Evolutionary conservation across 2,888 invertebrate species (phyloP).

Genomic region (Pogonocherus hispidulus): DNA sequence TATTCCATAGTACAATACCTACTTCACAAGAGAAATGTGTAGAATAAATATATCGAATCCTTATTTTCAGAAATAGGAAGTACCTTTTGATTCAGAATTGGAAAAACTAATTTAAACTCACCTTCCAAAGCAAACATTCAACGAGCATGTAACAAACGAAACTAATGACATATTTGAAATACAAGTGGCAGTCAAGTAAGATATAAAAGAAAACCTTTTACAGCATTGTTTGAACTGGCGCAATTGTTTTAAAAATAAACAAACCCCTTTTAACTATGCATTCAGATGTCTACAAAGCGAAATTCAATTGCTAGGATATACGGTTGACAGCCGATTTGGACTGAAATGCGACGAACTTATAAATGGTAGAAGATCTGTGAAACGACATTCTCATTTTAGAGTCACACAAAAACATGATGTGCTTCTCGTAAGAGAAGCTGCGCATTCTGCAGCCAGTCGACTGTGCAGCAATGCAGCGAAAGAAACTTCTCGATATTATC

Average conservation of each 20-base stretch:
- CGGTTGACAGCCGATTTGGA: constrained; percentile 37
- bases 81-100: too few species aligned
- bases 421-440: constrained; percentile 31
- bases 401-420: constrained; percentile 46
- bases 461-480: constrained; percentile 27
- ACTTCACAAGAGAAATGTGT: too few species aligned
- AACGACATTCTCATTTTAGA: constrained; percentile 48
- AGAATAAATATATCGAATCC: too few species aligned
- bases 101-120: not conserved
- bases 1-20: too few species aligned
- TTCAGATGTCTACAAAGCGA: constrained; percentile 19
- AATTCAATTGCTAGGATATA: constrained; percentile 44
- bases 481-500: constrained; percentile 38
- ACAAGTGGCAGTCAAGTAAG: not conserved
- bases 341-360: constrained; percentile 42
- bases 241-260: constrained; percentile 22
- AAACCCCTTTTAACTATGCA: constrained; percentile 12
- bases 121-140: not conserved
- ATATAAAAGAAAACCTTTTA: not conserved
- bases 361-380: constrained; percentile 45
- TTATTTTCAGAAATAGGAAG: too few species aligned
- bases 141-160: not conserved
- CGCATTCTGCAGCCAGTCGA: constrained; percentile 28
- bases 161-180: not conserved
- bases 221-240: not conserved